Evolutionary conservation across 2,113 vertebrate genomes (phyloP).

Genomic region (Maccullochella peelii): DNA sequence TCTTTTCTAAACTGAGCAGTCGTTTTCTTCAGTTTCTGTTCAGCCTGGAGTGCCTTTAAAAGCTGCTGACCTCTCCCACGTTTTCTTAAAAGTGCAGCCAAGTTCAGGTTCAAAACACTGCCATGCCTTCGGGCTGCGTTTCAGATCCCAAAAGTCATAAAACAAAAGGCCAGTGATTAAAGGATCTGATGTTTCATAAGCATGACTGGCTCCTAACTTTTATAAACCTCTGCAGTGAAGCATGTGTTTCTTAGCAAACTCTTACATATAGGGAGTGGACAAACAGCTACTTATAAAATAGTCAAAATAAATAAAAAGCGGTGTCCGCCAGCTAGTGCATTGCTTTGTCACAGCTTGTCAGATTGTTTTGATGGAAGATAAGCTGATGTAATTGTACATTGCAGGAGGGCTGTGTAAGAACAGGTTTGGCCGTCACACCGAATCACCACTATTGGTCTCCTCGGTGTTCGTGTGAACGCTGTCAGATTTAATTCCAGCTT

Average conservation of each 20-base stretch:
- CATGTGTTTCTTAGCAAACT: background rate
- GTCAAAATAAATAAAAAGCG: background rate
- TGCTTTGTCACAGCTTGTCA: slow-evolving; percentile 29
- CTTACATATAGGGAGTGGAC: background rate
- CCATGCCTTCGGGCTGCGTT: slow-evolving; percentile 17
- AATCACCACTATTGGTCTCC: slow-evolving; percentile 6
- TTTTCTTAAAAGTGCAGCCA: slow-evolving; percentile 44
- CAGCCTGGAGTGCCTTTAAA: slow-evolving; percentile 48
- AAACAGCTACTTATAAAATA: background rate
- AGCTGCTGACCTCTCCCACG: background rate
- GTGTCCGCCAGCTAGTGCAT: too few relatives aligned
- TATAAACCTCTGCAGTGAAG: slow-evolving; percentile 31
- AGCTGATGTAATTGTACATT: slow-evolving; percentile 13
- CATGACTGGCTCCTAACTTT: slow-evolving; percentile 29
- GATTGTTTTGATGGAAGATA: slow-evolving; percentile 11
- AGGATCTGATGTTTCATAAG: slow-evolving; percentile 41
- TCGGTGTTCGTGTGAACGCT: background rate
- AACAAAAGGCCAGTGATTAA: slow-evolving; percentile 58
- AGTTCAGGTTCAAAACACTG: slow-evolving; percentile 45
- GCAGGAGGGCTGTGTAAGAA: slow-evolving; percentile 9
- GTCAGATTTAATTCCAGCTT: background rate
- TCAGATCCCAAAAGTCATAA: slow-evolving; percentile 53
- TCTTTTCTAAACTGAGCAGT: slow-evolving; percentile 33
- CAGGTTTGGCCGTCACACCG: slow-evolving; percentile 22
- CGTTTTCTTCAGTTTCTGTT: slow-evolving; percentile 49